Base-by-base conservation (phyloP, 2,113 vertebrate genomes). In the Rhizomys pruinosus region DNA sequence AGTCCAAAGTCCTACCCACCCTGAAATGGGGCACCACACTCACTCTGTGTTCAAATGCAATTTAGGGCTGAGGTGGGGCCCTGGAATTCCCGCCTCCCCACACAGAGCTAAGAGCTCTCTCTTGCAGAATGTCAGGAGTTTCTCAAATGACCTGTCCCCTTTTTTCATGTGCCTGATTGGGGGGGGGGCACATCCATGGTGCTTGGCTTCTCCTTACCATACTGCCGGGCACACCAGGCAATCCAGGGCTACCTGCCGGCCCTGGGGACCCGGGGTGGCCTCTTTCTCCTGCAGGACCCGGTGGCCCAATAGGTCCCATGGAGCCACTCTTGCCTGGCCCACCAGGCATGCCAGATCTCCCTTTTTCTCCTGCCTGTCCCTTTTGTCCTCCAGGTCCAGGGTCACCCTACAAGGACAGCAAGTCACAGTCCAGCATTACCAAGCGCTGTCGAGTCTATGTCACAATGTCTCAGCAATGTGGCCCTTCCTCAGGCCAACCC, bases 261-360 rank as follows among this genome's bases (percentile, higher is more conserved):
- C 99, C 99, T 0, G 98, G 98, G 0, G 98, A 95, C 25, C 99
- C 99, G 0, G 98, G 97, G 80, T 97, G 98, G 37, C 99, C 99
- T 95, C 99, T 98, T 92, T 99, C 99, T 0, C 99, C 99, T 10
- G 98, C 97, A 1, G 99, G 98, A 3, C 99, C 99, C 0, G 95
- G 97, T 0, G 98, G 99, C 19, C 99, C 99, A 17, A 98, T 98
- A 3, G 98, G 97, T 19, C 98, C 99, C 97, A 99, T 98, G 73
- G 98, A 98, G 34, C 99, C 99, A 6, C 98, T 99, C 77, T 99
- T 99, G 42, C 98, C 98, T 0, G 98, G 98, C 5, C 98, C 99
- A 0, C 99, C 99, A 0, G 99, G 99, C 89, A 96, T 98, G 0
- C 99, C 99, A 0, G 99, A 99, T 95, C 99, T 97, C n/a, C 99